Evolutionary conservation across 2,797 vertebrate genomes (phyloP), one percentile per base, ranked within the genome.

Genomic region (Falco novaeseelandiae): DNA sequence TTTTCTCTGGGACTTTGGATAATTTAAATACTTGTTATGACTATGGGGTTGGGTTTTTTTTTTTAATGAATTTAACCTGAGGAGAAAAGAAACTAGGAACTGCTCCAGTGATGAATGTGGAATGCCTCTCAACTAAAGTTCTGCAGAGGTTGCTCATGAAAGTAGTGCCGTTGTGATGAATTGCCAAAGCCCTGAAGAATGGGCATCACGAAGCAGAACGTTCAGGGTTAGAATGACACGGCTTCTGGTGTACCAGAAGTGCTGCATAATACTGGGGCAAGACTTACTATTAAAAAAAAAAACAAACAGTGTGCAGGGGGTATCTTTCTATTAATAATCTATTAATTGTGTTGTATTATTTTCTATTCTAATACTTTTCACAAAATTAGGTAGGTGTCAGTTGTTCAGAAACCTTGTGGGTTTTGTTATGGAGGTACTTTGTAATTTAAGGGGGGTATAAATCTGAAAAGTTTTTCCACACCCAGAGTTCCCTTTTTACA

Each of bases 71-170:
- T 86, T 83, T 93, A 90, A 79, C 34, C 12, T 71, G 49, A 70
- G 59, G 70, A 95, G 38, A 69, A 81, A 84, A 84, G 48, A 76
- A 82, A 52, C 48, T 23, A 7, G 59, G 57, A 95, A 27, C 36
- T 67, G 55, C 48, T 86, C 34, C 3, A 3, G 49, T 87, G 90
- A 77, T 85, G 48, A 87, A 67, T 87, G 85, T 84, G 81, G 36
- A 83, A 65, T 74, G 71, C 57, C 48, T 90, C 91, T 92, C 92
- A 92, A 89, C 85, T 89, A 51, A 93, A 65, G 26, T 67, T 52
- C 72, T 90, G n/a, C 30, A 42, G 12, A 44, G 36, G 26, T 34
- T 87, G 67, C 67, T 81, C 9, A 1, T 63, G 42, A 29, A 79
- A 83, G n/a, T 40, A 46, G 78, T 88, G 61, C 83, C 36, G 14